A percentile compares a stretch with the other conserved stretches of the same genome.
Conservation (phyloP, 1,140 invertebrate species). For the Caenorhabditis tropicalis region DNA sequence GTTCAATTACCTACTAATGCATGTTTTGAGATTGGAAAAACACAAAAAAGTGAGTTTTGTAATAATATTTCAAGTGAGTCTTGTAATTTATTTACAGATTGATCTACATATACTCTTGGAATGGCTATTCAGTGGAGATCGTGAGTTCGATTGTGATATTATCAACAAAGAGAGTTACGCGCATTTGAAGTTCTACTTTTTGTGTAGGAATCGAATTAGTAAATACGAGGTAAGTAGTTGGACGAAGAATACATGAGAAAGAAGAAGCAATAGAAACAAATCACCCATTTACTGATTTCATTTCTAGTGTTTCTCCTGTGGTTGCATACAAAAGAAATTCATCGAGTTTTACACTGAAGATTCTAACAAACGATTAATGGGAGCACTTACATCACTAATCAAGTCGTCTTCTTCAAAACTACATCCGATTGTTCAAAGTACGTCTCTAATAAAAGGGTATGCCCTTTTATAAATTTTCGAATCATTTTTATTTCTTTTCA, state of each 20-base stretch:
- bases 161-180: background rate
- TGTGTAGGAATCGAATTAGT: background rate
- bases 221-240: background rate
- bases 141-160: background rate
- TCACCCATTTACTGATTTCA: too few relatives aligned
- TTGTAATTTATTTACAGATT: background rate
- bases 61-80: background rate
- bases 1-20: background rate
- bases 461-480: background rate
- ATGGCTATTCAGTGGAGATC: background rate
- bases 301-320: constrained; percentile 18
- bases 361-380: background rate
- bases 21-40: background rate
- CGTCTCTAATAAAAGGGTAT: background rate
- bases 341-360: background rate
- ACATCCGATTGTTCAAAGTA: background rate
- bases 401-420: background rate
- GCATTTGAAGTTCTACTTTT: background rate
- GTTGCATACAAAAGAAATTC: background rate
- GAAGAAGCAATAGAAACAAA: too few relatives aligned
- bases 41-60: background rate
- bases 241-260: too few relatives aligned
- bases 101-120: background rate
- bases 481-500: background rate
- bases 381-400: background rate